Evolutionary conservation across 2,888 invertebrate species (phyloP), one percentile per base, ranked within the genome.

Genomic region (Eupithecia pulchellata): DNA sequence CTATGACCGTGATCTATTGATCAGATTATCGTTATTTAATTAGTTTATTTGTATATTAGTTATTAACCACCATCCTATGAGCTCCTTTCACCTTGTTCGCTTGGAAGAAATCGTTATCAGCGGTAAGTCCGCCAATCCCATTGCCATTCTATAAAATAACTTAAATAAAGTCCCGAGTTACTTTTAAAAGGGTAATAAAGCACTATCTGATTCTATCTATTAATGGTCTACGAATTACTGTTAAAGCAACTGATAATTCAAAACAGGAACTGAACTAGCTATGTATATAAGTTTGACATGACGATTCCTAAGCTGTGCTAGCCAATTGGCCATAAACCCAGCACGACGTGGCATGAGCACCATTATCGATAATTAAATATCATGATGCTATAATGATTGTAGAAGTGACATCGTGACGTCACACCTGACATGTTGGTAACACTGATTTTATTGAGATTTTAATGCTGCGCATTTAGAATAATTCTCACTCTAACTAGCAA

Each of bases 391-490:
- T 73, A 76, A 74, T 75, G 64, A 75, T 65, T 57, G 36, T 66
- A 67, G 60, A 66, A 65, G 69, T 69, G 73, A 64, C 67, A 64
- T 69, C 78, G 79, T 82, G 79, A 80, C 79, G 79, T 81, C 81
- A 82, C 69, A 71, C 74, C 64, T 70, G 77, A 75, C 75, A 77
- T 75, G 52, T 52, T 52, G 52, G 79, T 80, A 79, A 78, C 76
- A 80, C 78, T 81, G 79, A 83, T 83, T 86, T 86, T 85, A 86
- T 85, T 80, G 75, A 77, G 60, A 70, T 81, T 85, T 87, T 85
- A 87, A 80, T 79, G 73, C 72, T 57, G 64, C 75, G 70, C 71
- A 71, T 71, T 61, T 61, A 34, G 13, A 61, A 61, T 61, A 61
- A 34, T 32, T 34, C 34, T 61, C 20, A 34, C 61, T 61, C 30